Evolutionary conservation across 2,888 invertebrate genomes (phyloP).

Genomic region (Tenthredo amoena): DNA sequence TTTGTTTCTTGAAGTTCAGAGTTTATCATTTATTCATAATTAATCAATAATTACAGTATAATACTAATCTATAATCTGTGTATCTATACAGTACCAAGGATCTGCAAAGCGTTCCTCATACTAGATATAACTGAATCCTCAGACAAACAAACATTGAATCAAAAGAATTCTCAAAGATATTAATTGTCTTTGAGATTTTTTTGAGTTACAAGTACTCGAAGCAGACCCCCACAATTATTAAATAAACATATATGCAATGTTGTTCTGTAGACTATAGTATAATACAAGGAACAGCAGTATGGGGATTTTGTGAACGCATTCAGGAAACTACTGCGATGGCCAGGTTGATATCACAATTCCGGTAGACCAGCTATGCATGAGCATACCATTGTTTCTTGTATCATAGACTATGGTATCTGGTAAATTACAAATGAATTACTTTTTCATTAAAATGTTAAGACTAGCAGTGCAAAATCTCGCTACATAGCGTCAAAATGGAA

Average conservation of each 20-base stretch:
- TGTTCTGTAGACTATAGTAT: slow-evolving; percentile 17
- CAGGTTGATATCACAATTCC: background rate
- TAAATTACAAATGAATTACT: slow-evolving; percentile 50
- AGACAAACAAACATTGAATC: background rate
- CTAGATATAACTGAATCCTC: background rate
- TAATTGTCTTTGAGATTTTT: background rate
- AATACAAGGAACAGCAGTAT: slow-evolving; percentile 13
- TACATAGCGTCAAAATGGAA: slow-evolving; percentile 95
- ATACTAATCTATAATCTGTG: background rate
- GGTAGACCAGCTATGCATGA: background rate
- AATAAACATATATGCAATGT: background rate
- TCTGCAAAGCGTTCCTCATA: background rate
- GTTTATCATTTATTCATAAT: slow-evolving; percentile 36
- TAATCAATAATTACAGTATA: slow-evolving; percentile 30
- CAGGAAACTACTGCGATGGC: background rate
- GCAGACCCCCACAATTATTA: background rate
- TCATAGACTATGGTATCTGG: background rate
- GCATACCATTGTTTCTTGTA: background rate
- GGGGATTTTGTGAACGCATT: background rate
- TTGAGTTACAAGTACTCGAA: background rate
- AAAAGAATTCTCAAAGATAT: background rate
- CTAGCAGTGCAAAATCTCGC: slow-evolving; percentile 56
- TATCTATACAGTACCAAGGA: background rate
- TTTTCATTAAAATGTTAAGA: slow-evolving; percentile 47
- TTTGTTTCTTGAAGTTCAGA: background rate